Percentiles rank a stretch among this genome's conserved stretches.
Conservation (phyloP, 2,113 vertebrate species). For the Oryzias celebensis region DNA sequence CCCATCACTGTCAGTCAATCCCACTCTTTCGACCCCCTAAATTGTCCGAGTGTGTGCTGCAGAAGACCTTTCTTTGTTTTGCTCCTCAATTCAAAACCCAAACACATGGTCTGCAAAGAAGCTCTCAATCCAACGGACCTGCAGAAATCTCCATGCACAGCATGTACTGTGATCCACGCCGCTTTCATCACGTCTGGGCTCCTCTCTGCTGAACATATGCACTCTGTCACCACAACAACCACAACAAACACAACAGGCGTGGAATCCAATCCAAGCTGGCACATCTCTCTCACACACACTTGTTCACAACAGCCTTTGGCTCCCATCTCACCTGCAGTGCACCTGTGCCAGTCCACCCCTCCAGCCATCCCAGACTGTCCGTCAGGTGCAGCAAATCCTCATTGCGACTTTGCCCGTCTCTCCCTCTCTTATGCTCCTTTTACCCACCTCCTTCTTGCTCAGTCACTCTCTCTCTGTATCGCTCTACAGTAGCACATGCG, state of each 20-base stretch:
- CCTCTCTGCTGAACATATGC: conserved; percentile 41
- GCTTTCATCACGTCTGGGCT: conserved; percentile 21
- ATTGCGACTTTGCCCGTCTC: conserved; percentile 51
- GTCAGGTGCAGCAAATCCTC: conserved; percentile 73
- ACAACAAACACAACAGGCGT: conserved; percentile 65
- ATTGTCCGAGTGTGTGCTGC: background rate
- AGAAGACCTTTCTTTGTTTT: background rate
- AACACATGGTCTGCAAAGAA: conserved; percentile 1
- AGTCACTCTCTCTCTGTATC: conserved; percentile 45
- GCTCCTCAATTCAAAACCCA: background rate
- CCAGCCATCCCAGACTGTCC: conserved; percentile 69
- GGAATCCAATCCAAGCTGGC: conserved; percentile 45
- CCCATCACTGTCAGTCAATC: background rate
- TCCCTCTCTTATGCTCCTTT: conserved; percentile 40
- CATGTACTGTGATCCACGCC: conserved; percentile 31
- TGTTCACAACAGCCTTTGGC: conserved; percentile 25
- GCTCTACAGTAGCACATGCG: conserved; percentile 69
- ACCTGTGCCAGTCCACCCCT: conserved; percentile 68
- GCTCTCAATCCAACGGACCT: conserved; percentile 10
- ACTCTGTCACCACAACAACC: conserved; percentile 64
- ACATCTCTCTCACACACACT: conserved; percentile 19
- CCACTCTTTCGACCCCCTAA: background rate
- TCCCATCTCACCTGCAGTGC: conserved; percentile 70
- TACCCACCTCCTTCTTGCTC: conserved; percentile 43
- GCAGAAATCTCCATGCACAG: conserved; percentile 18